Percentiles rank a stretch among this genome's conserved stretches.
These are phyloP conservation scores for Drosophila aff. DNA, from an alignment of 1,140 invertebrate species.

Conservation along the genomic window DNA sequence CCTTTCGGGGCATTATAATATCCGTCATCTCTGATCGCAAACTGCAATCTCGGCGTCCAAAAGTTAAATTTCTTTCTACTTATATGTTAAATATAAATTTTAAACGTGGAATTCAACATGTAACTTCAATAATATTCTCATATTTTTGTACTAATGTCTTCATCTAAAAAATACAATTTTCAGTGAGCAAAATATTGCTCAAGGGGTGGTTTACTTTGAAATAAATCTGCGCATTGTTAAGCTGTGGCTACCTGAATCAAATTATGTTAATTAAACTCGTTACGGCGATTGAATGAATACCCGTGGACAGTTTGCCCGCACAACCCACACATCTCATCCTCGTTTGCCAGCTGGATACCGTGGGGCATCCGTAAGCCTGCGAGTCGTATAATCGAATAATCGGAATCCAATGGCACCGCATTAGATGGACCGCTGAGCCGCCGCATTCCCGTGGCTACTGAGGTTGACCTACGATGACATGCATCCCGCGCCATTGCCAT, in stretches of 20 bases:
- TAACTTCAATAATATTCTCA: no score
- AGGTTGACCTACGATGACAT: conserved; percentile 40
- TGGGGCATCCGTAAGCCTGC: neutral
- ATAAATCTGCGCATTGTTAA: conserved; percentile 16
- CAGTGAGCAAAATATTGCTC: neutral
- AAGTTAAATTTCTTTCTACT: no score
- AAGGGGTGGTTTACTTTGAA: neutral
- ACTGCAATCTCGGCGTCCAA: no score
- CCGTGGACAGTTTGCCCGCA: neutral
- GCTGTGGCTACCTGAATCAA: neutral
- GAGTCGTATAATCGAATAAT: conserved; percentile 29
- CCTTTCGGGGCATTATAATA: no score
- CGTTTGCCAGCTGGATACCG: neutral
- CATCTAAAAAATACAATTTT: neutral
- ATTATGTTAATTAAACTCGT: conserved; percentile 29
- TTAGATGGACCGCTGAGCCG: conserved; percentile 19
- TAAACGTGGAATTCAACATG: no score
- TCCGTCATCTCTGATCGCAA: no score
- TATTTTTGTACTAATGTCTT: no score
- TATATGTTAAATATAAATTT: no score
- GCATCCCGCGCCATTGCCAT: neutral
- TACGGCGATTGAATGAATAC: conserved; percentile 6
- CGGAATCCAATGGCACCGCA: conserved; percentile 25
- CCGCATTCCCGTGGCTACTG: conserved; percentile 43
- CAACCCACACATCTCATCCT: conserved; percentile 7